Conservation (phyloP, 1,140 invertebrate genomes). For the Reticulitermes speratus region DNA sequence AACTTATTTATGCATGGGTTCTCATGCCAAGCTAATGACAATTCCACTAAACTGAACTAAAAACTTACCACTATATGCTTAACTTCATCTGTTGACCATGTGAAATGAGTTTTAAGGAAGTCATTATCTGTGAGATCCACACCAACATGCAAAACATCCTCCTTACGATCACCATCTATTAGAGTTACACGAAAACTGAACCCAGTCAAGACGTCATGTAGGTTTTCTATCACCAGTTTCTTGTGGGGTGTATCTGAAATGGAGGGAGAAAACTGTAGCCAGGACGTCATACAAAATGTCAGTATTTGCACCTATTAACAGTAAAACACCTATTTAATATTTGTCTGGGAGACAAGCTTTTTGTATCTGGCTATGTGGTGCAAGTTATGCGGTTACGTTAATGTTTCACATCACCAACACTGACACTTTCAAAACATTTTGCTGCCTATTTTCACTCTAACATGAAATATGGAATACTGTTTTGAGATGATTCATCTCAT, state of each 20-base stretch:
- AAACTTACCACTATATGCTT: slow-evolving; percentile 55
- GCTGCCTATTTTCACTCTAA: too few relatives aligned
- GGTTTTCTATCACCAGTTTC: background rate
- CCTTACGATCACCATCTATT: slow-evolving; percentile 55
- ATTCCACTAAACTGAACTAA: background rate
- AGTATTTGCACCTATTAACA: background rate
- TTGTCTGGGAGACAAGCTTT: background rate
- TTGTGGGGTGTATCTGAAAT: slow-evolving; percentile 4
- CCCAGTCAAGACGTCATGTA: background rate
- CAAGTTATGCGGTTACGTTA: too few relatives aligned
- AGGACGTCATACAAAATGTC: too few relatives aligned
- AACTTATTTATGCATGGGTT: too few relatives aligned
- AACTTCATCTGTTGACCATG: slow-evolving; percentile 62
- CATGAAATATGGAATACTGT: too few relatives aligned
- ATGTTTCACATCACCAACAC: too few relatives aligned
- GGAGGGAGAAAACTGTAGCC: background rate
- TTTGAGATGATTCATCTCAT: too few relatives aligned
- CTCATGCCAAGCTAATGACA: background rate
- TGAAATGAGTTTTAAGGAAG: slow-evolving; percentile 65
- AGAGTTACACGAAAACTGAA: background rate
- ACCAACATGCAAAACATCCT: slow-evolving; percentile 57
- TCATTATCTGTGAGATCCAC: slow-evolving; percentile 64
- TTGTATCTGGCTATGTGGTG: too few relatives aligned
- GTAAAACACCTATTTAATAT: background rate
- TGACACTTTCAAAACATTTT: too few relatives aligned